Evolutionary conservation across 1,140 invertebrate genomes (phyloP).

Genomic region (Pseudomyrmex pallidus): DNA sequence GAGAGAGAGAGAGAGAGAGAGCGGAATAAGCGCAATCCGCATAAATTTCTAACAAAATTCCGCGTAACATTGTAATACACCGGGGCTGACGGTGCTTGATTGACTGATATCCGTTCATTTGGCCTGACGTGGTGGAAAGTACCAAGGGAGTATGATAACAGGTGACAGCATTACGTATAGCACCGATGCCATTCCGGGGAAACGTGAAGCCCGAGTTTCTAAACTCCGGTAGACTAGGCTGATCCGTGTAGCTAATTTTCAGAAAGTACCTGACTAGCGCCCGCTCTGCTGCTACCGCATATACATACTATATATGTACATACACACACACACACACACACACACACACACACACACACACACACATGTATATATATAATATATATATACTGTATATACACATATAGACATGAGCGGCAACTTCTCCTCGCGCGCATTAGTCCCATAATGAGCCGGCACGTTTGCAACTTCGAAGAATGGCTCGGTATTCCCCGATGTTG

Average conservation of each 20-base stretch:
- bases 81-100: slow-evolving; percentile 31
- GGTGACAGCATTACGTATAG: slow-evolving; percentile 60
- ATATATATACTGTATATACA: not conserved
- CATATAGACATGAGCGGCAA: slow-evolving; percentile 52
- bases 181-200: slow-evolving; percentile 57
- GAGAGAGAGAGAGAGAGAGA: no score
- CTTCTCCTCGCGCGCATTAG: slow-evolving; percentile 52
- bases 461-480: slow-evolving; percentile 62
- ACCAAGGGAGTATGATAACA: slow-evolving; percentile 61
- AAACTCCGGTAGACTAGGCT: slow-evolving; percentile 63
- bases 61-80: slow-evolving; percentile 18
- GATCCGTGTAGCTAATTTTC: slow-evolving; percentile 67
- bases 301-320: no score
- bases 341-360: no score
- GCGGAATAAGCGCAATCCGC: not conserved
- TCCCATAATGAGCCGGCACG: slow-evolving; percentile 62
- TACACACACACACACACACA: no score
- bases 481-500: slow-evolving; percentile 17
- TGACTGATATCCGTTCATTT: slow-evolving; percentile 57
- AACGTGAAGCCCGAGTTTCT: slow-evolving; percentile 63
- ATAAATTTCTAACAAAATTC: slow-evolving; percentile 37
- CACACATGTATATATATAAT: no score
- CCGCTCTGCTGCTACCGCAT: no score
- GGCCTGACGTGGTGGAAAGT: slow-evolving; percentile 30
- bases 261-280: slow-evolving; percentile 47